phyloP scores from a whole-genome alignment of 2,113 vertebrate genomes.

The Syngnathus scovelli region DNA sequence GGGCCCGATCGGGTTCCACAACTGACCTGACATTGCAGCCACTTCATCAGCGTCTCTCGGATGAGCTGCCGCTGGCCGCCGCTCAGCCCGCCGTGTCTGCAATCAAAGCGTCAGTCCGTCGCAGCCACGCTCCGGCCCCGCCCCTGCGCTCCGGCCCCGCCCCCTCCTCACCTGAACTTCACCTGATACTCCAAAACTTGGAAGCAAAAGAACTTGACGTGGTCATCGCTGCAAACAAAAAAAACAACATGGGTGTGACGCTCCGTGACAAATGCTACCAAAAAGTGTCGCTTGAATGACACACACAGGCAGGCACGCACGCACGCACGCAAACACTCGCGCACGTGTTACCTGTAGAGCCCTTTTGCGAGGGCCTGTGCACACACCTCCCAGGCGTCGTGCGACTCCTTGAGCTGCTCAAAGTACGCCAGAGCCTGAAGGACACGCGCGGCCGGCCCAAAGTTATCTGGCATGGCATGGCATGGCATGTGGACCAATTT shows the following conservation, averaged over 20 bases:
- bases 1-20: too few species aligned
- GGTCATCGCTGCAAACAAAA: slow-evolving; percentile 81
- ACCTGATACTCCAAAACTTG: slow-evolving; percentile 97
- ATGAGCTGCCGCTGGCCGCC: slow-evolving; percentile 88
- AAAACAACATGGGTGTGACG: too few species aligned
- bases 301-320: not conserved
- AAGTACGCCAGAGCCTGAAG: slow-evolving; percentile 90
- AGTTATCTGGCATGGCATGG: too few species aligned
- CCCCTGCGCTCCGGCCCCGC: not conserved
- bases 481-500: not conserved
- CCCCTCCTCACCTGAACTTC: slow-evolving; percentile 86
- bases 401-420: slow-evolving; percentile 95
- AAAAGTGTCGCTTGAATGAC: too few species aligned
- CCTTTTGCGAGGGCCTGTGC: slow-evolving; percentile 89
- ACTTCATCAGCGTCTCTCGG: slow-evolving; percentile 91
- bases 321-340: too few species aligned
- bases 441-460: not conserved
- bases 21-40: slow-evolving; percentile 90
- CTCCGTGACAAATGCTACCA: not conserved
- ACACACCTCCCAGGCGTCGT: slow-evolving; percentile 93
- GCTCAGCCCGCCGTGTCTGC: slow-evolving; percentile 83
- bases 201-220: slow-evolving; percentile 98
- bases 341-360: slow-evolving; percentile 79
- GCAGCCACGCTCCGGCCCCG: too few species aligned
- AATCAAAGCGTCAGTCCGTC: not conserved